A percentile compares a stretch with the other conserved stretches of the same genome.
phyloP scores from a whole-genome alignment of 2,888 invertebrate species.

The Nemotelus nigrinus region DNA sequence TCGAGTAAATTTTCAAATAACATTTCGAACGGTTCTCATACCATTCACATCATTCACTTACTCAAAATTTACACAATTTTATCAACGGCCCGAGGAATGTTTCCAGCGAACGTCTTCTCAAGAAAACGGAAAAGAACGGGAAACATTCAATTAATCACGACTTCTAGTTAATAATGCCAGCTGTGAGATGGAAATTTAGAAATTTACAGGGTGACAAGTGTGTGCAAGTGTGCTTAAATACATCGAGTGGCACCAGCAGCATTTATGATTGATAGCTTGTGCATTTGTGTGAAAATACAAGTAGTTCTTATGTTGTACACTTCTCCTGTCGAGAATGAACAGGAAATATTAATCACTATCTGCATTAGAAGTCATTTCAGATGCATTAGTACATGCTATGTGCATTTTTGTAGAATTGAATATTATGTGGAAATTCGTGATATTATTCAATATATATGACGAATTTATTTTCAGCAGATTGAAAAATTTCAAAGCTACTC shows the following conservation, averaged over 20 bases:
- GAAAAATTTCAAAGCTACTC: too few species aligned
- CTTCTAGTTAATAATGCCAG: background rate
- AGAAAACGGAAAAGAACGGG: slow-evolving; percentile 30
- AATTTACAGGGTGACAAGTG: slow-evolving; percentile 19
- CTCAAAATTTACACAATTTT: too few species aligned
- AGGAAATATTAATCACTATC: slow-evolving; percentile 43
- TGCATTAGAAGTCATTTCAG: background rate
- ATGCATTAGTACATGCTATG: too few species aligned
- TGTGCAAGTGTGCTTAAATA: background rate
- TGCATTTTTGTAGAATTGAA: too few species aligned
- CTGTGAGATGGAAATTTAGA: background rate
- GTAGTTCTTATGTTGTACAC: background rate
- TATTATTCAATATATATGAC: too few species aligned
- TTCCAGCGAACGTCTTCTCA: background rate
- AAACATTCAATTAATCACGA: slow-evolving; percentile 39
- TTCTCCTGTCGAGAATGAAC: slow-evolving; percentile 25
- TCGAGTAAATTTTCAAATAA: too few species aligned
- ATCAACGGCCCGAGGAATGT: too few species aligned
- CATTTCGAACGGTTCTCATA: too few species aligned
- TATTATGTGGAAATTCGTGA: too few species aligned
- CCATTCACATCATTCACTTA: too few species aligned
- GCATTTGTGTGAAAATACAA: background rate
- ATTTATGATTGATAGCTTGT: background rate
- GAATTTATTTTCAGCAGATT: too few species aligned
- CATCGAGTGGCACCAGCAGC: background rate